Base-by-base conservation (phyloP, 2,113 vertebrate species). In the Alethe diademata region DNA sequence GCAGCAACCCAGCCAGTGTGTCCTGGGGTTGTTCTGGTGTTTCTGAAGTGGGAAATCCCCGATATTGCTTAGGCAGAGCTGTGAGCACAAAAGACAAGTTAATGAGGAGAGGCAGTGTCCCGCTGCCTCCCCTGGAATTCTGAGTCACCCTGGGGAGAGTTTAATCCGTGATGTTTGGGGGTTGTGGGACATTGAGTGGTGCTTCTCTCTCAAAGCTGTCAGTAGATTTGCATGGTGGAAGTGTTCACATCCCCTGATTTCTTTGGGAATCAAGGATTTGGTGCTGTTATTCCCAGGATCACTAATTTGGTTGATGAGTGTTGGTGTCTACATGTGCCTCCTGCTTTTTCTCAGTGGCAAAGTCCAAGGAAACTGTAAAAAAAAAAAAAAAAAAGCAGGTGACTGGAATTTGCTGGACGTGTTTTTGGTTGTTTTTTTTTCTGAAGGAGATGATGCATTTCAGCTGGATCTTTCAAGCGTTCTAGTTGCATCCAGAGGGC, bases 221-320 rank as follows among this genome's bases (percentile, higher is more conserved):
- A 4, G 17, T 15, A 25, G 48, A 11, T 81, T 51, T 78, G 51
- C 35, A 0, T 0, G 3, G 28, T 72, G 26, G n/a, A 48, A 40
- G 40, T 17, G n/a, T 53, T 28, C 45, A 40, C 48, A 28, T 51
- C n/a, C 81, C 40, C 31, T 23, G 28, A 9, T 78, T 71, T 28
- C 50, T 73, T 38, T 31, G 17, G 71, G 62, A 79, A 33, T 61
- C 12, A 2, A 65, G 67, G 71, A 42, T 47, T 57, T 14, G 1
- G 14, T 61, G 70, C 31, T 33, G 15, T 43, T 58, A 81, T 33
- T 64, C 35, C 23, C 26, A 47, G 33, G n/a, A 19, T 78, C 8
- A 2, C 8, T 58, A 3, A 11, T 61, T 36, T 31, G 26, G 5
- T 43, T 1, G 0, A 1, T 48, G 42, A 35, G 14, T 5, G 24